These are phyloP conservation scores for Azorinus chamasolen DNA, from an alignment of 2,888 invertebrate species.

Conservation along the genomic window DNA sequence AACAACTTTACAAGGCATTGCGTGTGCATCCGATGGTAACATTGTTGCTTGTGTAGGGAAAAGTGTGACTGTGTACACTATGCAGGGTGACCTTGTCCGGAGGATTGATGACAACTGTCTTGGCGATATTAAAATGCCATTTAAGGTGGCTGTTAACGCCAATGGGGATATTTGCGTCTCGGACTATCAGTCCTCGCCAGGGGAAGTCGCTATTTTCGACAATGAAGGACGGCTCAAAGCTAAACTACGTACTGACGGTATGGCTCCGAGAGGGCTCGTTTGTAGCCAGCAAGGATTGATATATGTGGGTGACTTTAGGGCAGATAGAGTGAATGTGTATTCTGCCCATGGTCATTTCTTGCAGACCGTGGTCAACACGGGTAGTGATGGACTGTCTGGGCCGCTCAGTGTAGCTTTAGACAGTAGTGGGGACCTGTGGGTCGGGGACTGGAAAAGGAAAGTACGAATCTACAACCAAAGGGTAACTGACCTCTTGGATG, in stretches of 20 bases:
- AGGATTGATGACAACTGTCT: slow-evolving; percentile 18
- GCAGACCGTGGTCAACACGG: slow-evolving; percentile 36
- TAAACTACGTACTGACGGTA: slow-evolving; percentile 55
- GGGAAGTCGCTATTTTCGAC: slow-evolving; percentile 59
- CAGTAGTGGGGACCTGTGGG: slow-evolving; percentile 50
- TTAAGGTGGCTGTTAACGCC: slow-evolving; percentile 51
- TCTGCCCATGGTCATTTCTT: slow-evolving; percentile 58
- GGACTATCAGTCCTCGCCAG: slow-evolving; percentile 55
- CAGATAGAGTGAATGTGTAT: slow-evolving; percentile 58
- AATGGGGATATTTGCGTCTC: slow-evolving; percentile 62
- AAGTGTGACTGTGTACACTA: slow-evolving; percentile 28
- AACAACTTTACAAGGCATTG: slow-evolving; percentile 46
- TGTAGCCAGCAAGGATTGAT: slow-evolving; percentile 55
- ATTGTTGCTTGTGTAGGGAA: slow-evolving; percentile 40
- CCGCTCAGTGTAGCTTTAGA: slow-evolving; percentile 59
- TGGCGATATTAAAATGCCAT: slow-evolving; percentile 58
- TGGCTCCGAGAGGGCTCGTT: slow-evolving; percentile 57
- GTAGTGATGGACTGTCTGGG: slow-evolving; percentile 44
- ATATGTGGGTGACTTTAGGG: slow-evolving; percentile 55
- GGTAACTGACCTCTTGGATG: slow-evolving; percentile 5
- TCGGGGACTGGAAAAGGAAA: slow-evolving; percentile 62
- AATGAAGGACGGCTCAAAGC: slow-evolving; percentile 39
- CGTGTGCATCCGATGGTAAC: slow-evolving; percentile 36
- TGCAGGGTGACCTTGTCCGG: slow-evolving; percentile 21
- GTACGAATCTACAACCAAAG: slow-evolving; percentile 50